Evolutionary conservation across 1,140 invertebrate genomes (phyloP).

Genomic region (Heliconius eleuchia): DNA sequence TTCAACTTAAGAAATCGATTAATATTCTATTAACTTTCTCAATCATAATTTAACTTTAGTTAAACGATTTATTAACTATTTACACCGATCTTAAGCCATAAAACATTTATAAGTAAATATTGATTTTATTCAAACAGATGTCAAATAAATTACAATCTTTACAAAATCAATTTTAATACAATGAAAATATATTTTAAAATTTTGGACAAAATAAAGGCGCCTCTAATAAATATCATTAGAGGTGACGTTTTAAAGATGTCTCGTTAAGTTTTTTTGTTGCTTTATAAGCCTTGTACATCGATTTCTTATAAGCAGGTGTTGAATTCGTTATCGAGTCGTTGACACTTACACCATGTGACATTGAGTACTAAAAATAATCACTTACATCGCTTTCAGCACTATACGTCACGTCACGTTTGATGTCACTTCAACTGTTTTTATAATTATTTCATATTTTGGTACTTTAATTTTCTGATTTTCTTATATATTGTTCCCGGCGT

Average conservation of each 20-base stretch:
- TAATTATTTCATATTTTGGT: no score
- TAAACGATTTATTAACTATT: not conserved
- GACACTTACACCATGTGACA: slow-evolving; percentile 53
- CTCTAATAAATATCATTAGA: slow-evolving; percentile 23
- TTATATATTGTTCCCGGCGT: no score
- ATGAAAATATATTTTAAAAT: not conserved
- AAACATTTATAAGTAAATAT: not conserved
- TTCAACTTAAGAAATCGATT: not conserved
- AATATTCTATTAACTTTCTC: slow-evolving; percentile 8
- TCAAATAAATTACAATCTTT: not conserved
- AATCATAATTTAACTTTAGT: not conserved
- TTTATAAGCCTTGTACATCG: slow-evolving; percentile 31
- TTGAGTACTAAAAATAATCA: slow-evolving; percentile 51
- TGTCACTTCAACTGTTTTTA: slow-evolving; percentile 10
- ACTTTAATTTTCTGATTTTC: no score
- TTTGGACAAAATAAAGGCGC: not conserved
- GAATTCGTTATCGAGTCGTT: slow-evolving; percentile 46
- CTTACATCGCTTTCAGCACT: slow-evolving; percentile 30
- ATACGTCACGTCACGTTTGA: slow-evolving; percentile 24
- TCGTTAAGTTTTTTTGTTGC: slow-evolving; percentile 34
- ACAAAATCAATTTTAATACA: not conserved
- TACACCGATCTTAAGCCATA: not conserved
- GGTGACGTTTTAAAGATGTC: slow-evolving; percentile 22
- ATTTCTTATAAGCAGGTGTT: slow-evolving; percentile 39
- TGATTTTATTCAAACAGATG: not conserved